Percentiles rank a stretch among this genome's conserved stretches.
Evolutionary conservation across 2,888 invertebrate genomes (phyloP).

Genomic region (Apoda limacodes): DNA sequence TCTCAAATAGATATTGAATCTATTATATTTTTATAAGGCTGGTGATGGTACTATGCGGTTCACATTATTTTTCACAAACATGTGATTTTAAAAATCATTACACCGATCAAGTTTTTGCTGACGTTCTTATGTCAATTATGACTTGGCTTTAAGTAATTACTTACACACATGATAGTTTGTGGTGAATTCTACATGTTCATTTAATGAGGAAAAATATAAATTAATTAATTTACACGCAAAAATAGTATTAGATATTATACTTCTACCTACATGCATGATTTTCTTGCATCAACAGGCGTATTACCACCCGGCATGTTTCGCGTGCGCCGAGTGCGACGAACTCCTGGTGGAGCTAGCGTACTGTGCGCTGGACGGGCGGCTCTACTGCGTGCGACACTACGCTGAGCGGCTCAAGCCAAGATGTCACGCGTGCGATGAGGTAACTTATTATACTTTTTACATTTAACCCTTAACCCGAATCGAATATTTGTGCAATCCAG

Average conservation of each 20-base stretch:
- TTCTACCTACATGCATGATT: slow-evolving; percentile 16
- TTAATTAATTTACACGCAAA: slow-evolving; percentile 2
- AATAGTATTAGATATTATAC: slow-evolving; percentile 14
- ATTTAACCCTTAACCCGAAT: no score
- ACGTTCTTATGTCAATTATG: no score
- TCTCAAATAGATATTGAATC: no score
- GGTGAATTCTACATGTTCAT: slow-evolving; percentile 1
- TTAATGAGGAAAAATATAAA: background rate
- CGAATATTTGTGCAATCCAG: no score
- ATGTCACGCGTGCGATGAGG: slow-evolving; percentile 98
- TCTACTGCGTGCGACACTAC: slow-evolving; percentile 96
- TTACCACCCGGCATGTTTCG: slow-evolving; percentile 96
- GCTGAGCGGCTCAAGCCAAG: slow-evolving; percentile 95
- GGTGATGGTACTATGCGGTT: no score
- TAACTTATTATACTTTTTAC: no score
- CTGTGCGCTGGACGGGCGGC: slow-evolving; percentile 88
- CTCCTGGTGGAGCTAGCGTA: slow-evolving; percentile 96
- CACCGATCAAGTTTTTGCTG: no score
- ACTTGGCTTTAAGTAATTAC: no score
- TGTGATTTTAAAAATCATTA: no score
- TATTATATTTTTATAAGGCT: no score
- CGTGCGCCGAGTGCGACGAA: slow-evolving; percentile 89
- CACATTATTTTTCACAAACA: no score
- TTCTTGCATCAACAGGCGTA: slow-evolving; percentile 47
- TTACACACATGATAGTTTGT: background rate